Conservation (phyloP, 2,113 vertebrate species). For the Camelus bactrianus region DNA sequence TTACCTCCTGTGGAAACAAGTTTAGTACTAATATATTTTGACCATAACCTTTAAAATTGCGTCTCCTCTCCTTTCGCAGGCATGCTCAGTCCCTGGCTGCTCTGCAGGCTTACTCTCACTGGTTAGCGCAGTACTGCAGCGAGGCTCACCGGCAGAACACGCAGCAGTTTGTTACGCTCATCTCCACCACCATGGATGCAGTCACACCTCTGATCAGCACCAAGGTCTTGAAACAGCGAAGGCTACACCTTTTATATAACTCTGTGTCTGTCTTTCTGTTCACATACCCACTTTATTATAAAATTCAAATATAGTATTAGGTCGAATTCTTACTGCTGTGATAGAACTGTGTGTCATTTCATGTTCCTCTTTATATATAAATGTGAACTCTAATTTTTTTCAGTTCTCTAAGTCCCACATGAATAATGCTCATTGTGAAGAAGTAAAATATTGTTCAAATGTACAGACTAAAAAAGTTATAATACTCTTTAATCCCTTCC, state of each 20-base stretch:
- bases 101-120: slow-evolving; percentile 97
- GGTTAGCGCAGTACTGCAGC: slow-evolving; percentile 97
- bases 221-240: slow-evolving; percentile 90
- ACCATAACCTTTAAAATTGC: neutral
- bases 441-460: neutral
- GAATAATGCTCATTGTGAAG: neutral
- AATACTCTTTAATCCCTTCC: neutral
- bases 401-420: neutral
- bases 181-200: slow-evolving; percentile 95
- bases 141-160: slow-evolving; percentile 96
- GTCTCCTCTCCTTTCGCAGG: slow-evolving; percentile 81
- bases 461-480: neutral
- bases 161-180: slow-evolving; percentile 94
- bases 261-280: neutral
- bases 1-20: neutral
- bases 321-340: neutral
- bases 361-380: neutral
- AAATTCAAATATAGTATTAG: neutral
- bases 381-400: neutral
- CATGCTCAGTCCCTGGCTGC: slow-evolving; percentile 98
- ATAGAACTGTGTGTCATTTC: neutral
- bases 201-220: slow-evolving; percentile 95
- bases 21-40: neutral
- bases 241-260: neutral
- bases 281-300: neutral